Base-by-base conservation (phyloP, 1,140 invertebrate species). In the Saccostrea echinata region DNA sequence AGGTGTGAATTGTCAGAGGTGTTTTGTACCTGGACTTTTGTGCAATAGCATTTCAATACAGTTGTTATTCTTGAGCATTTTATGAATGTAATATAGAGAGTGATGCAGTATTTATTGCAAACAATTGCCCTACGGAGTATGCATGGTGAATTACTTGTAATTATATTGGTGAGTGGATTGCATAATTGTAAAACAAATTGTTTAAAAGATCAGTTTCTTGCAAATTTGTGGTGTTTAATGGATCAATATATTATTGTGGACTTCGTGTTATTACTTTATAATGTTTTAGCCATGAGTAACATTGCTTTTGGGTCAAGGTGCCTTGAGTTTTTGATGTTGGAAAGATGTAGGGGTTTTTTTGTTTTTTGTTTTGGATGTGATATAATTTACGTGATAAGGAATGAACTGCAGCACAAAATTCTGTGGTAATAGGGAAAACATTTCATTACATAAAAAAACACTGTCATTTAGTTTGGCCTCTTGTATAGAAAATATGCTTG, bases 11-110 rank as follows among this genome's bases (percentile, higher is more conserved):
- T 61, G 55, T n/a, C 55, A n/a, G 68, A 16, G 13, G 3, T 76
- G 27, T 16, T 30, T 33, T 76, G 68, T 33, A 16, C 9, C 12
- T 76, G 68, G 27, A 27, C 13, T 76, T n/a, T 30, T 33, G 13
- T 76, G 68, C 3, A 76, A 27, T 76, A 30, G 27, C 68, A 11
- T 30, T 30, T 43, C 9, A 43, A 16, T 33, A 76, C 68, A 76
- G 68, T 11, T 76, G 68, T 76, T n/a, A n/a, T n/a, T n/a, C n/a
- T n/a, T n/a, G n/a, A n/a, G n/a, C n/a, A n/a, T n/a, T 76, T 76
- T 33, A 27, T 76, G 27, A 76, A 76, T 33, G 27, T 76, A 33
- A 76, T 76, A 76, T n/a, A n/a, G n/a, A 76, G 68, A 27, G 68
- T 76, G 13, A 16, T 76, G 68, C 68, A 76, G 68, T 76, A 3